These are phyloP conservation scores for Oxygymnocypris stewartii DNA, from an alignment of 2,113 vertebrate species.

Conservation along the genomic window DNA sequence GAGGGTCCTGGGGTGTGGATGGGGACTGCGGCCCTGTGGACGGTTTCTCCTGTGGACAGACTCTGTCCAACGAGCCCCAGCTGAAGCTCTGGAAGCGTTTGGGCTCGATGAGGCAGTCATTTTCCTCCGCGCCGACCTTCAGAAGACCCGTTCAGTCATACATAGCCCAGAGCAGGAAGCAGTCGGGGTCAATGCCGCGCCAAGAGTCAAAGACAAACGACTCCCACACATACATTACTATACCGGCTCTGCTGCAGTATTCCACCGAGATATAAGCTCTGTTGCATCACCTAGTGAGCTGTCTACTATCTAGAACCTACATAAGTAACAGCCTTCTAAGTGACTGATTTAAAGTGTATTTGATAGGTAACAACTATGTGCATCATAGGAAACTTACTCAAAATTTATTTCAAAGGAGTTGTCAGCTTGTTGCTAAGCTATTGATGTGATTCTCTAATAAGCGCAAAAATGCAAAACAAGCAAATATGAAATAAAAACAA, in stretches of 20 bases:
- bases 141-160: slow-evolving; percentile 58
- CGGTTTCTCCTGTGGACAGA: slow-evolving; percentile 70
- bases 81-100: slow-evolving; percentile 89
- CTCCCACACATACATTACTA: slow-evolving; percentile 59
- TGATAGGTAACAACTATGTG: background rate
- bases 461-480: background rate
- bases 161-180: background rate
- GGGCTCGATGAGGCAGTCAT: slow-evolving; percentile 81
- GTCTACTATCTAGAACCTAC: background rate
- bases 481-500: background rate
- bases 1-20: slow-evolving; percentile 58
- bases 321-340: background rate
- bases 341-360: background rate
- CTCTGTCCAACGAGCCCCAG: slow-evolving; percentile 82
- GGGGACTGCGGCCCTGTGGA: slow-evolving; percentile 58
- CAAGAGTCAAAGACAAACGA: slow-evolving; percentile 44
- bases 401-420: background rate
- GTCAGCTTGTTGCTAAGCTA: background rate
- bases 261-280: slow-evolving; percentile 86
- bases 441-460: background rate
- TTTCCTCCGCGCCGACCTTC: slow-evolving; percentile 70
- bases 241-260: slow-evolving; percentile 74
- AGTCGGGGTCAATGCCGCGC: slow-evolving; percentile 13
- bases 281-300: background rate
- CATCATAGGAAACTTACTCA: background rate